Evolutionary conservation across 2,888 invertebrate species (phyloP).

Genomic region (Polylopha cassiicola): DNA sequence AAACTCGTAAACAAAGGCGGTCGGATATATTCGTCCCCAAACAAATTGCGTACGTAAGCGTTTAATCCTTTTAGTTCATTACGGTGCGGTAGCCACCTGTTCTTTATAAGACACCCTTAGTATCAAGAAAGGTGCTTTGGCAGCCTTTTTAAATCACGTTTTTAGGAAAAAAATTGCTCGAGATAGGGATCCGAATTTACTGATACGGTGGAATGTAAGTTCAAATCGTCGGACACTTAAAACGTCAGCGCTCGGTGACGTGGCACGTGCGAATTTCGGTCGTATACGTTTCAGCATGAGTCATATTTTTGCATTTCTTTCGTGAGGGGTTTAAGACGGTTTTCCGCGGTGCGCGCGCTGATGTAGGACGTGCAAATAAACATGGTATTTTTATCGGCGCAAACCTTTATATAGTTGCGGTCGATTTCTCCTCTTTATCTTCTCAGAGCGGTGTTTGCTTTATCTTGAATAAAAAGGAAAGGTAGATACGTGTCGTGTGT

Average conservation of each 20-base stretch:
- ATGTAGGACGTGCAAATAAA: slow-evolving; percentile 77
- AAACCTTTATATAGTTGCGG: slow-evolving; percentile 77
- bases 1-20: slow-evolving; percentile 33
- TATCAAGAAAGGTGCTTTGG: slow-evolving; percentile 31
- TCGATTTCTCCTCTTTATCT: slow-evolving; percentile 76
- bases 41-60: slow-evolving; percentile 36
- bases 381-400: slow-evolving; percentile 75
- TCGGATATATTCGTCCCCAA: slow-evolving; percentile 27
- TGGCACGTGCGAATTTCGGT: slow-evolving; percentile 39
- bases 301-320: slow-evolving; percentile 43
- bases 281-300: slow-evolving; percentile 43
- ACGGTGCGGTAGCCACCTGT: slow-evolving; percentile 43
- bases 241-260: slow-evolving; percentile 36
- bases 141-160: slow-evolving; percentile 60
- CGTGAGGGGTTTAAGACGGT: slow-evolving; percentile 42
- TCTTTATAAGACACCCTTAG: slow-evolving; percentile 28
- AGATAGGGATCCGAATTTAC: slow-evolving; percentile 71
- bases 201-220: slow-evolving; percentile 67
- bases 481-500: slow-evolving; percentile 49
- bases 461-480: slow-evolving; percentile 68
- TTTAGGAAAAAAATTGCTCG: slow-evolving; percentile 53
- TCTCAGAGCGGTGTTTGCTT: slow-evolving; percentile 70
- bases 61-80: slow-evolving; percentile 47
- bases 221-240: slow-evolving; percentile 40
- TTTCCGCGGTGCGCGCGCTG: slow-evolving; percentile 51